These are phyloP conservation scores for Emydoidea blandingii DNA, from an alignment of 2,797 vertebrate species.

Conservation along the genomic window DNA sequence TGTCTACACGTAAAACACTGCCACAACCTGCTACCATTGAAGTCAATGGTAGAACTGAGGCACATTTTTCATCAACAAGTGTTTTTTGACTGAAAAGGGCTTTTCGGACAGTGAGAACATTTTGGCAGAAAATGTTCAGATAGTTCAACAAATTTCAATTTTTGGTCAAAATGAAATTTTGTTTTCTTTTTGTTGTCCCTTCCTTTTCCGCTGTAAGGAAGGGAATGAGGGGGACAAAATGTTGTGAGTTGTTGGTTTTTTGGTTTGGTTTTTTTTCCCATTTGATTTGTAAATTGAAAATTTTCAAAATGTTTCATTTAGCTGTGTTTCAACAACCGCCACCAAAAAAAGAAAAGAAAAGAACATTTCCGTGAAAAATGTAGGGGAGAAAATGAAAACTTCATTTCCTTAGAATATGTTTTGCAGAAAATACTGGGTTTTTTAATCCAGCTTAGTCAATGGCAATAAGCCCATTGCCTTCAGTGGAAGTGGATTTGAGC, in stretches of 20 bases:
- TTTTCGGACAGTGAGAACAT: not conserved
- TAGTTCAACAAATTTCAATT: too few species aligned
- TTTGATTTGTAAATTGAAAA: not conserved
- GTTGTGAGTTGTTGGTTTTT: not conserved
- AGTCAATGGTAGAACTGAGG: not conserved
- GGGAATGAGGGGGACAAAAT: not conserved
- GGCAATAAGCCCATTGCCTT: not conserved
- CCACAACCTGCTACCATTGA: not conserved
- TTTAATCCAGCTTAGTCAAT: not conserved
- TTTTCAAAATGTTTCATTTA: not conserved
- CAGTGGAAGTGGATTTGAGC: not conserved
- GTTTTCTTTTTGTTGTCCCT: not conserved
- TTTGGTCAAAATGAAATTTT: not conserved
- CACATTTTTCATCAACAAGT: not conserved
- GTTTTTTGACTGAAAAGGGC: not conserved
- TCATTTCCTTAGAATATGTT: not conserved
- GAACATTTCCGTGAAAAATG: not conserved
- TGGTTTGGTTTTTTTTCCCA: too few species aligned
- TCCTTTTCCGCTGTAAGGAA: not conserved
- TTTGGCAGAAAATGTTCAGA: not conserved
- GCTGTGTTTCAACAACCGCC: not conserved
- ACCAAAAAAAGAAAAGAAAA: not conserved
- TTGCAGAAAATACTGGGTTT: not conserved
- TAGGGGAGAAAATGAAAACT: not conserved
- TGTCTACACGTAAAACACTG: too few species aligned